Conservation (phyloP, 2,888 invertebrate species). For the Diachrysia chrysitis region DNA sequence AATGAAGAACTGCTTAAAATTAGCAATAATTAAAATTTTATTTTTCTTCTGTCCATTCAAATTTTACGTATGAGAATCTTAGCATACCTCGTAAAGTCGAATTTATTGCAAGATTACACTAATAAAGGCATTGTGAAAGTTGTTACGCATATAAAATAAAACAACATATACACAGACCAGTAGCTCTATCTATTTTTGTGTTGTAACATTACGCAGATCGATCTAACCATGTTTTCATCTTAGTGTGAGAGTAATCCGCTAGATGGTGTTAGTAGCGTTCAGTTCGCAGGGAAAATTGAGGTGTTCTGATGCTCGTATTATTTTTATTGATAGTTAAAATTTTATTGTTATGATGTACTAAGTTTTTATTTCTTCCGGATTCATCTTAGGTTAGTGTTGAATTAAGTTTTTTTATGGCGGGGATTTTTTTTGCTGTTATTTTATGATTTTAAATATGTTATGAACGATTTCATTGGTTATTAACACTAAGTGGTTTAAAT, state of each 20-base stretch:
- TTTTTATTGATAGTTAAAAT: not conserved
- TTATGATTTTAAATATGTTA: not conserved
- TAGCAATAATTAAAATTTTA: not conserved
- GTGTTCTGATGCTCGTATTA: not conserved
- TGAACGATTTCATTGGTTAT: too few species aligned
- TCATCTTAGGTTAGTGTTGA: not conserved
- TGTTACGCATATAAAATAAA: slow-evolving; percentile 3
- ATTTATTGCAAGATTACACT: not conserved
- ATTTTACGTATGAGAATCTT: not conserved
- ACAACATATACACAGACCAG: slow-evolving; percentile 10
- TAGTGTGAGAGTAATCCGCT: slow-evolving; percentile 27
- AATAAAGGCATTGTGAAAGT: slow-evolving; percentile 36
- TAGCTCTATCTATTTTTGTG: slow-evolving; percentile 54
- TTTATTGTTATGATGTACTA: slow-evolving; percentile 2
- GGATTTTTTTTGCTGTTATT: not conserved
- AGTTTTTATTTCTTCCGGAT: slow-evolving; percentile 1
- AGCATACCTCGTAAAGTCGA: not conserved
- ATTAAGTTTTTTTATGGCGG: not conserved
- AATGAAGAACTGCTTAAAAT: not conserved
- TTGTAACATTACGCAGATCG: slow-evolving; percentile 24
- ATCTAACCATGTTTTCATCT: slow-evolving; percentile 5
- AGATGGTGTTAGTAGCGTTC: slow-evolving; percentile 46
- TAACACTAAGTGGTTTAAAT: too few species aligned
- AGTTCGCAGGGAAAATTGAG: slow-evolving; percentile 10
- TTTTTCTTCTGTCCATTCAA: not conserved